Base-by-base conservation (phyloP, 2,113 vertebrate species). In the Colossoma macropomum region DNA sequence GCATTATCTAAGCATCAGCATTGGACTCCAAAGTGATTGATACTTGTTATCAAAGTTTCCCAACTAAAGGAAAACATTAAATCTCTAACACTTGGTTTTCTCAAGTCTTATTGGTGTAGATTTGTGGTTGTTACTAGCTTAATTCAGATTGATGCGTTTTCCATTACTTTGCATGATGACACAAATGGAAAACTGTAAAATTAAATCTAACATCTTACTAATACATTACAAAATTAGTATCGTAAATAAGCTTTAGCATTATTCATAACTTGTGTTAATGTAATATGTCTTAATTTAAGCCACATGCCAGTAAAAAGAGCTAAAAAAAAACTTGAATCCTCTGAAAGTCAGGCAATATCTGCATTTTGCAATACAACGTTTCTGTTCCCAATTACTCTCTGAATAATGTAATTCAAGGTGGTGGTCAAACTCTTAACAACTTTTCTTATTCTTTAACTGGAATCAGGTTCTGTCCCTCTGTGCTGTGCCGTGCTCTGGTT, bases 371-470 rank as follows among this genome's bases (percentile, higher is more conserved):
- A 30, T 28, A n/a, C 17, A 25, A 4, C 6, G 12, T 4, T 28
- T 45, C 12, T 81, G 70, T 23, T 66, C 12, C 30, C 15, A 23
- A 28, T 83, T 68, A n/a, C 25, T 41, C 28, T 75, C 10, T 60
- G 56, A 11, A 28, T 84, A 78, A 78, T 56, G 19, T 11, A 38
- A 21, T 66, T 62, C 60, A 69, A 75, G 21, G 23, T 41, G 38
- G 38, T 74, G 34, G 48, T 48, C 17, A 75, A 60, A 28, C 25
- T 59, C 79, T n/a, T 86, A 86, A 88, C 75, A n/a, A 69, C 3
- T 41, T 79, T 86, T 83, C 68, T 81, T 81, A 23, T 84, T 75
- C 65, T 82, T 79, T 88, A 88, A 86, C 78, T 80, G 50, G 65
- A 82, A 81, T 76, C 84, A 81, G 79, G 82, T 76, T 60, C 78